phyloP scores from a whole-genome alignment of 2,113 vertebrate genomes.

The Epinephelus fuscoguttatus region DNA sequence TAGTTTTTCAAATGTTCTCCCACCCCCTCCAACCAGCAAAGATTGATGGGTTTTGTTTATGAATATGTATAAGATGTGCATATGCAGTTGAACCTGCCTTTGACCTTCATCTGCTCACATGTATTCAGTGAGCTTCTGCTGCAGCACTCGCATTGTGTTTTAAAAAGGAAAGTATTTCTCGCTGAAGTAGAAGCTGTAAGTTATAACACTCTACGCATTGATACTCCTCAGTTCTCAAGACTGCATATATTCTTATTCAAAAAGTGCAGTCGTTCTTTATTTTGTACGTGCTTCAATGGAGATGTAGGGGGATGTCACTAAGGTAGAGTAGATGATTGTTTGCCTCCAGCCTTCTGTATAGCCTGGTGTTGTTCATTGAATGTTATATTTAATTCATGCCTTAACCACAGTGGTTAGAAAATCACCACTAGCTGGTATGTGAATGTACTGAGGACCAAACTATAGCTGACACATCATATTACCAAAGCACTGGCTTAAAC shows the following conservation, averaged over 20 bases:
- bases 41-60: conserved; percentile 80
- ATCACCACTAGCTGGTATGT: conserved; percentile 14
- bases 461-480: conserved; percentile 9
- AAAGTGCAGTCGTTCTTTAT: neutral
- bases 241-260: neutral
- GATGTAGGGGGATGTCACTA: neutral
- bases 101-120: conserved; percentile 78
- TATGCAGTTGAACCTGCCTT: conserved; percentile 78
- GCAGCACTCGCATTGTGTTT: conserved; percentile 32
- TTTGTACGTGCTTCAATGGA: conserved; percentile 5
- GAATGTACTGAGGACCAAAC: conserved; percentile 21
- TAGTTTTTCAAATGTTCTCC: conserved; percentile 61
- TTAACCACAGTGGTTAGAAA: conserved; percentile 31
- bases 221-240: conserved; percentile 25
- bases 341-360: neutral
- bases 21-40: conserved; percentile 55
- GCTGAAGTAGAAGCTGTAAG: conserved; percentile 30
- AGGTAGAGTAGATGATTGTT: conserved; percentile 6
- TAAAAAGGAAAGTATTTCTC: conserved; percentile 34
- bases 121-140: conserved; percentile 32
- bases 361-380: conserved; percentile 22
- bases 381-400: conserved; percentile 42
- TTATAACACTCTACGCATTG: conserved; percentile 6
- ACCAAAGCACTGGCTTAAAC: conserved; percentile 27
- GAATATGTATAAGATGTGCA: conserved; percentile 80